phyloP scores from a whole-genome alignment of 1,140 invertebrate species.

The Sminthurides bifidus region DNA sequence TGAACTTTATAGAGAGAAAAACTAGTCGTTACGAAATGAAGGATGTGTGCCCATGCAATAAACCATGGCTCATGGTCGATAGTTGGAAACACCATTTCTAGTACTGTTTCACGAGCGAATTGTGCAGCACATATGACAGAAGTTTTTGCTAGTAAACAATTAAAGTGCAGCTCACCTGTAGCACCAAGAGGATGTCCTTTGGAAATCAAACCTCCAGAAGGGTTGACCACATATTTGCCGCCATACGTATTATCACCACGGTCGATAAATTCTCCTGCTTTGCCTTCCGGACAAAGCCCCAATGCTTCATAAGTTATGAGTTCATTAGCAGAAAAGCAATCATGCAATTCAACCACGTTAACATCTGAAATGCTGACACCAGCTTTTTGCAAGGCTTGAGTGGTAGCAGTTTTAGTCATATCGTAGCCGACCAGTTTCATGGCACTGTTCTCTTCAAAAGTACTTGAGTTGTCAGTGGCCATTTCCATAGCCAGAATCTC shows the following conservation, averaged over 20 bases:
- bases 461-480: constrained; percentile 75
- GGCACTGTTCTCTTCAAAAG: constrained; percentile 70
- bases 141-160: no score
- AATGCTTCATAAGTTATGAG: constrained; percentile 95
- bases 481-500: constrained; percentile 95
- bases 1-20: no score
- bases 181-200: constrained; percentile 98
- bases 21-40: no score
- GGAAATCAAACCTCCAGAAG: constrained; percentile 93
- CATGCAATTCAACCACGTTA: constrained; percentile 96
- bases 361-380: constrained; percentile 65
- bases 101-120: no score
- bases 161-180: constrained; percentile 51
- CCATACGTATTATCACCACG: constrained; percentile 94
- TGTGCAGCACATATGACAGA: no score
- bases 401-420: constrained; percentile 79
- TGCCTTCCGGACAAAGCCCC: constrained; percentile 77
- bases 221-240: constrained; percentile 92
- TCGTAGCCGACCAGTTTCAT: constrained; percentile 92
- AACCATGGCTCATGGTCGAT: no score
- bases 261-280: constrained; percentile 87
- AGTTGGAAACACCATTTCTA: no score
- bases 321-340: constrained; percentile 97
- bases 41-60: no score
- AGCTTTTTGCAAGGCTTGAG: constrained; percentile 66